Evolutionary conservation across 2,888 invertebrate species (phyloP), one percentile per base, ranked within the genome.

Genomic region (Poecilobothrus nobilitatus): DNA sequence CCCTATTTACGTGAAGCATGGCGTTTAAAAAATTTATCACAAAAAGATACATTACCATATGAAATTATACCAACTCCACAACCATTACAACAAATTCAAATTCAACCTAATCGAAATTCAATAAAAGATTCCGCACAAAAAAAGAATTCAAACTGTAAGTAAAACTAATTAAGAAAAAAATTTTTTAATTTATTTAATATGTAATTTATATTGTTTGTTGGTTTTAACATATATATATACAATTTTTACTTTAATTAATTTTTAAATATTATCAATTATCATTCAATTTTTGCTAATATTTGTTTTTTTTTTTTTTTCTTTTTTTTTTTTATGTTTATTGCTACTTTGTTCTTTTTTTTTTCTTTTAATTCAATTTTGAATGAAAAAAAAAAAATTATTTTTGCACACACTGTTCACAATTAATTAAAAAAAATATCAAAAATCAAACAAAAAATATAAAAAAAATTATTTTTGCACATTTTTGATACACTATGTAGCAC

Each of bases 121-220:
- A 70, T 74, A 41, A 79, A 78, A 68, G 78, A 78, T 69, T 79
- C 78, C 65, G 77, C 75, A 68, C 76, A 74, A 71, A 80, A 80
- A 70, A 80, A 80, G 74, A 80, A 80, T 73, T 76, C 77, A 44
- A 78, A 80, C 71, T 80, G 80, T 80, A 65, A 65, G 65, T 65
- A 20, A 65, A 65, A n/a, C 7, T 33, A 34, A 27, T 20, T 12
- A 44, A 44, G 3, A 12, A 44, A 53, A 6, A 53, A 18, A 37
- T 37, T 37, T 10, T 12, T 18, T 65, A 34, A 27, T 61, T 53
- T 68, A 21, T 20, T n/a, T n/a, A 65, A 9, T n/a, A 34, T 18
- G 12, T 65, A 27, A 18, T 34, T n/a, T 22, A 12, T 63, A 21
- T 21, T 21, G 67, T 67, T 68, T 63, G 61, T 70, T 66, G 22